Percentiles rank a stretch among this genome's conserved stretches.
Evolutionary conservation across 2,888 invertebrate genomes (phyloP).

Genomic region (Leptinotarsa haldemani): DNA sequence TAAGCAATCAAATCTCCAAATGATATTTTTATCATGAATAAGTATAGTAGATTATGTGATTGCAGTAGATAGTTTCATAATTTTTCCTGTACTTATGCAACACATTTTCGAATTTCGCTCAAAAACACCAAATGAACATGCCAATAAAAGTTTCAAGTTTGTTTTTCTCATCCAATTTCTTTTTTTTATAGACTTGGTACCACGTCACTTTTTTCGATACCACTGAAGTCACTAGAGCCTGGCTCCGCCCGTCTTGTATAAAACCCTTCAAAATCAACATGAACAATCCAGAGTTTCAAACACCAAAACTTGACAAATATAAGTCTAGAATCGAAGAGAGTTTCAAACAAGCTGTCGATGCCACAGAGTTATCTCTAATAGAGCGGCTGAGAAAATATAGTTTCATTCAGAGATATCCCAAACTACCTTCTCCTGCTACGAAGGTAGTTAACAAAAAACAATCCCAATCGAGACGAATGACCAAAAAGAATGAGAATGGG

Average conservation of each 20-base stretch:
- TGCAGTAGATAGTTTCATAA: too few relatives aligned
- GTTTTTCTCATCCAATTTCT: not conserved
- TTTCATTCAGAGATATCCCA: conserved; percentile 46
- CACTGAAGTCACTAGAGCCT: conserved; percentile 45
- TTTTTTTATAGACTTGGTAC: conserved; percentile 47
- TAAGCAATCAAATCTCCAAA: too few relatives aligned
- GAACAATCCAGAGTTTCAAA: conserved; percentile 24
- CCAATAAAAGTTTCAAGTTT: too few relatives aligned
- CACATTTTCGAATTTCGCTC: too few relatives aligned
- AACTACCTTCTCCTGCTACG: conserved; percentile 1
- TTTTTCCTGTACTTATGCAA: too few relatives aligned
- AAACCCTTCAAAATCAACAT: conserved; percentile 44
- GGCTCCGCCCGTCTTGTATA: conserved; percentile 45
- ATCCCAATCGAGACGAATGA: not conserved
- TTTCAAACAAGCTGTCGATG: conserved; percentile 44
- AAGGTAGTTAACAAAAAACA: not conserved
- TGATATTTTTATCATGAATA: too few relatives aligned
- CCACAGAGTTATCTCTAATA: conserved; percentile 40
- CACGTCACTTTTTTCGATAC: conserved; percentile 53
- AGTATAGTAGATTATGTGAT: too few relatives aligned
- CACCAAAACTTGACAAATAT: conserved; percentile 32
- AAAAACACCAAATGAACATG: too few relatives aligned
- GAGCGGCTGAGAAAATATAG: conserved; percentile 47
- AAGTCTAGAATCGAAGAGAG: conserved; percentile 39
- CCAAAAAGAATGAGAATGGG: not conserved